These are phyloP conservation scores for Hirtodrosophila trivittata DNA, from an alignment of 2,888 invertebrate genomes.

Conservation along the genomic window DNA sequence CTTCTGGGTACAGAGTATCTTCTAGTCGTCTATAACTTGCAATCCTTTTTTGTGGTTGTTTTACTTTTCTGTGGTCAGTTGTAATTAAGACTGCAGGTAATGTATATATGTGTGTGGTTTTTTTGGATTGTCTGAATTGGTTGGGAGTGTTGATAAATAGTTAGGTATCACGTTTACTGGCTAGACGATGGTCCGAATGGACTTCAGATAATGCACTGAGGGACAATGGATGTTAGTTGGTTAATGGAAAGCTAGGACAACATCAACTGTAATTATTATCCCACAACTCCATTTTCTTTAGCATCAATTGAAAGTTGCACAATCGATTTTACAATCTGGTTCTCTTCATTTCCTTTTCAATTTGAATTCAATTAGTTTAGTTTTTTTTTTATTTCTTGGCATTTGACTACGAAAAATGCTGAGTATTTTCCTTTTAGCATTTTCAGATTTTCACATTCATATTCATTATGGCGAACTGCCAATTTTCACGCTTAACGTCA, in stretches of 20 bases:
- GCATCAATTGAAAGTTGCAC: too few species aligned
- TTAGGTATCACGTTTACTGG: slow-evolving; percentile 29
- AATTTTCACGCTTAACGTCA: slow-evolving; percentile 34
- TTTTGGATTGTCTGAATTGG: slow-evolving; percentile 11
- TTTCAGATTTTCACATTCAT: slow-evolving; percentile 27
- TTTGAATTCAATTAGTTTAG: background rate
- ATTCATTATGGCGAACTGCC: slow-evolving; percentile 41
- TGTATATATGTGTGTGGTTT: slow-evolving; percentile 11
- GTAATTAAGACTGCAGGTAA: slow-evolving; percentile 54
- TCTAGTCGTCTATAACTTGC: too few species aligned
- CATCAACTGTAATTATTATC: slow-evolving; percentile 4
- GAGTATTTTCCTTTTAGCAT: slow-evolving; percentile 2
- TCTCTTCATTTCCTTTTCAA: background rate
- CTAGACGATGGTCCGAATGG: slow-evolving; percentile 34
- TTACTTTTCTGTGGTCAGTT: slow-evolving; percentile 33
- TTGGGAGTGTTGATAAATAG: slow-evolving; percentile 34
- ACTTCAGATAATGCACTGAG: slow-evolving; percentile 3
- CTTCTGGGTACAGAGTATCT: slow-evolving; percentile 9
- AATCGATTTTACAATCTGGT: too few species aligned
- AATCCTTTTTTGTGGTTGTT: too few species aligned
- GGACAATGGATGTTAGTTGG: background rate
- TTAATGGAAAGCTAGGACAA: background rate
- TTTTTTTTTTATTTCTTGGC: too few species aligned
- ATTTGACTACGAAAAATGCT: background rate
- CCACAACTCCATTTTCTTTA: background rate